A percentile compares a stretch with the other conserved stretches of the same genome.
Evolutionary conservation across 2,888 invertebrate genomes (phyloP).

Genomic region (Lamellibrachia satsuma): DNA sequence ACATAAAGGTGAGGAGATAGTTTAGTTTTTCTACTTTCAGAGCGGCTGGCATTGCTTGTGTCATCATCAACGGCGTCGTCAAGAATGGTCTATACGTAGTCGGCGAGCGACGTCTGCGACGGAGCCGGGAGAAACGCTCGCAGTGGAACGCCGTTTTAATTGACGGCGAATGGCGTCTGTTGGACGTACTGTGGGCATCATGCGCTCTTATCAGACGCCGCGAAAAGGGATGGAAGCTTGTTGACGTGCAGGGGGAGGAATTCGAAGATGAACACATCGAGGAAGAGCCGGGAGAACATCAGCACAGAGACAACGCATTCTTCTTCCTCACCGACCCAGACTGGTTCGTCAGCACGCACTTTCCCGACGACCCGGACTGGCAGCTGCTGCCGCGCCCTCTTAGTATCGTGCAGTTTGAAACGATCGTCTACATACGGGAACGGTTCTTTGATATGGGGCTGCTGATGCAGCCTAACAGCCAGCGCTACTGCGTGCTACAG

Average conservation of each 20-base stretch:
- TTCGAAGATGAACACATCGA: background rate
- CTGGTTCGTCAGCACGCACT: slow-evolving; percentile 58
- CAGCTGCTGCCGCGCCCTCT: slow-evolving; percentile 54
- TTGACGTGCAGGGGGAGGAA: slow-evolving; percentile 50
- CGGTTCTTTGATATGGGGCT: slow-evolving; percentile 57
- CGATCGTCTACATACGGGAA: slow-evolving; percentile 58
- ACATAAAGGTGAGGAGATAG: background rate
- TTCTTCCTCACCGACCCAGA: slow-evolving; percentile 63
- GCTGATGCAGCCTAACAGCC: slow-evolving; percentile 49
- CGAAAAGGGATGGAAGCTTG: slow-evolving; percentile 56
- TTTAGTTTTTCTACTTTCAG: slow-evolving; percentile 42
- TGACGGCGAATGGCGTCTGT: slow-evolving; percentile 58
- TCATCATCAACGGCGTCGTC: slow-evolving; percentile 60
- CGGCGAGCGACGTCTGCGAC: slow-evolving; percentile 50
- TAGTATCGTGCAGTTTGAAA: slow-evolving; percentile 52
- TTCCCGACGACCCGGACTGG: slow-evolving; percentile 58
- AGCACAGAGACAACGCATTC: slow-evolving; percentile 58
- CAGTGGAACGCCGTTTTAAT: slow-evolving; percentile 64
- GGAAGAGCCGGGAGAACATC: background rate
- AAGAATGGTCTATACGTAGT: slow-evolving; percentile 63
- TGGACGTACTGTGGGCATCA: slow-evolving; percentile 63
- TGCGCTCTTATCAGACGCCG: slow-evolving; percentile 57
- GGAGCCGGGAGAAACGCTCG: slow-evolving; percentile 42
- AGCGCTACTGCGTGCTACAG: slow-evolving; percentile 47
- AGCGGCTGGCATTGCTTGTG: slow-evolving; percentile 57